phyloP scores from a whole-genome alignment of 2,888 invertebrate genomes.

The Carterocephalus palaemon region DNA sequence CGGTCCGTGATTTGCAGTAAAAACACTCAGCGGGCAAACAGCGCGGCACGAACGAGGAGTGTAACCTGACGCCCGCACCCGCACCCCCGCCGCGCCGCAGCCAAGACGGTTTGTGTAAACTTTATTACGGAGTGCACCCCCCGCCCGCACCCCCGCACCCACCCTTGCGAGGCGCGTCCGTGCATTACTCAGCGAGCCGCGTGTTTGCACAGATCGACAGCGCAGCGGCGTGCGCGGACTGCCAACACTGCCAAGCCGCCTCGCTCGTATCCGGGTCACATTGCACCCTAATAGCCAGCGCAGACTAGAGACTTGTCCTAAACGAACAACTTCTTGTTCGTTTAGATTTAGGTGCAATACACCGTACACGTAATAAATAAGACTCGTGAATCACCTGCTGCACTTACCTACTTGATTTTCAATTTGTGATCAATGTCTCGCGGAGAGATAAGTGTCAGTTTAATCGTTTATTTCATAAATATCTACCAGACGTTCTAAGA shows the following conservation, averaged over 20 bases:
- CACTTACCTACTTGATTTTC: no score
- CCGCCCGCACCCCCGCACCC: constrained; percentile 40
- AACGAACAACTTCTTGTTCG: constrained; percentile 9
- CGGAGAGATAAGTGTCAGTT: no score
- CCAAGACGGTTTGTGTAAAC: constrained; percentile 73
- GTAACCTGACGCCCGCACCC: constrained; percentile 55
- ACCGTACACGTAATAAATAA: background rate
- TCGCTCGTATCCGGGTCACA: constrained; percentile 61
- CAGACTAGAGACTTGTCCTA: constrained; percentile 21
- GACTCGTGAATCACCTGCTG: no score
- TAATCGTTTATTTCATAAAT: no score
- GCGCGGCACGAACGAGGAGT: constrained; percentile 49
- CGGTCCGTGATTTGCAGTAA: constrained; percentile 69
- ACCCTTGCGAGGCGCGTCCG: constrained; percentile 63
- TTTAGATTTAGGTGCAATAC: no score
- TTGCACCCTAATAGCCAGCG: constrained; percentile 56
- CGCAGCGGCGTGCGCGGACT: constrained; percentile 64
- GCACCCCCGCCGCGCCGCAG: constrained; percentile 49
- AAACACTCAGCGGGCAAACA: constrained; percentile 62
- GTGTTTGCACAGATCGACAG: constrained; percentile 72
- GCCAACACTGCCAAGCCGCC: constrained; percentile 40
- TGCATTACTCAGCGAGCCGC: constrained; percentile 69
- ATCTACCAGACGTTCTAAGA: no score
- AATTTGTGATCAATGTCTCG: no score
- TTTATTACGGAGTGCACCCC: constrained; percentile 68